These are phyloP conservation scores for Anastrepha ludens DNA, from an alignment of 1,140 invertebrate genomes.

Conservation along the genomic window DNA sequence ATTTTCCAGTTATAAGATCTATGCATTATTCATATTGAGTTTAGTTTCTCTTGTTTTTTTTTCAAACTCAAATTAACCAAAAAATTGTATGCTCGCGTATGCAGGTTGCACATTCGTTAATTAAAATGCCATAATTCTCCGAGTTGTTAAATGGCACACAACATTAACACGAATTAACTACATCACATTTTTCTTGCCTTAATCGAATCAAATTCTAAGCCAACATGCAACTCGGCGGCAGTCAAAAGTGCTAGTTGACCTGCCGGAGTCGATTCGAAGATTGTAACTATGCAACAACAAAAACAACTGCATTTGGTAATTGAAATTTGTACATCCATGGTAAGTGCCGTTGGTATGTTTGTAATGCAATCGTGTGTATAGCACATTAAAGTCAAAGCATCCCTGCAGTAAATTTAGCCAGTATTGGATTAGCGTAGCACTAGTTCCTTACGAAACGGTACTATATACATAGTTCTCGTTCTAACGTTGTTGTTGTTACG, in stretches of 20 bases:
- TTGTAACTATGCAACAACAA: background rate
- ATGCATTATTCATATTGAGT: too few relatives aligned
- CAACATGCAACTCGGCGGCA: background rate
- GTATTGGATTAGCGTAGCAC: too few relatives aligned
- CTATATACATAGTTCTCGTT: too few relatives aligned
- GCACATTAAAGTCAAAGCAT: too few relatives aligned
- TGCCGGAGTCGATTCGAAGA: background rate
- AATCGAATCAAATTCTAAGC: constrained; percentile 22
- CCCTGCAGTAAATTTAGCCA: too few relatives aligned
- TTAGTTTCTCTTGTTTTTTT: too few relatives aligned
- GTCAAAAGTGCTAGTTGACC: background rate
- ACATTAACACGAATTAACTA: constrained; percentile 42
- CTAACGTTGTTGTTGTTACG: too few relatives aligned
- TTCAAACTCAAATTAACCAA: too few relatives aligned
- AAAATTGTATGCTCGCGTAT: background rate
- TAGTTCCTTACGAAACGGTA: too few relatives aligned
- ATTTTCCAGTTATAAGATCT: too few relatives aligned
- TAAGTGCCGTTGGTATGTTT: too few relatives aligned
- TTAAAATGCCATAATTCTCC: constrained; percentile 39
- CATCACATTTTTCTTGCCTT: background rate
- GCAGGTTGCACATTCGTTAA: constrained; percentile 23
- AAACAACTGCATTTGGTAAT: background rate
- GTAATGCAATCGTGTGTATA: too few relatives aligned
- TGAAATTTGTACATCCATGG: background rate
- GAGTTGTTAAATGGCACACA: constrained; percentile 5